Conservation (phyloP, 37 sponge, comb jelly and placozoan genomes). For the Chondrilla cf. caribensis region DNA sequence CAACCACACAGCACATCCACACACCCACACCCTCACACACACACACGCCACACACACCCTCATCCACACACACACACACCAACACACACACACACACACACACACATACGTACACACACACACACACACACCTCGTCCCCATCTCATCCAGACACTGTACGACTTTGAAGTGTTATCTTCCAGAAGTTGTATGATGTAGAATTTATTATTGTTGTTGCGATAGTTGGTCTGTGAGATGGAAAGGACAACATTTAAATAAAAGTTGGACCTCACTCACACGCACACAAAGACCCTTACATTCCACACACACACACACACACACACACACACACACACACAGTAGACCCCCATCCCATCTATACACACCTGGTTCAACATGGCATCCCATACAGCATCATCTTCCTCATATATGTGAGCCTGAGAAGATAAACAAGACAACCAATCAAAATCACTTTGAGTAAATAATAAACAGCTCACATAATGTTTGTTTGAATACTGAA, state of each 20-base stretch:
- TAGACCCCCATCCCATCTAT: background rate
- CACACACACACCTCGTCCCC: slow-evolving; percentile 74
- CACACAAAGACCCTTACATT: background rate
- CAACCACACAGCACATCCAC: too few relatives aligned
- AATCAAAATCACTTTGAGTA: background rate
- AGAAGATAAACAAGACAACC: background rate
- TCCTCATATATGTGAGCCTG: slow-evolving; percentile 81
- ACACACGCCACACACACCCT: too few relatives aligned
- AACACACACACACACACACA: background rate
- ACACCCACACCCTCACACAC: too few relatives aligned
- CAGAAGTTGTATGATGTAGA: slow-evolving; percentile 82
- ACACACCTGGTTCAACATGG: slow-evolving; percentile 80
- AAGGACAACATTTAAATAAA: background rate
- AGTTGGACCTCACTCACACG: background rate
- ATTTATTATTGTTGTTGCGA: slow-evolving; percentile 92
- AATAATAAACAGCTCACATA: too few relatives aligned
- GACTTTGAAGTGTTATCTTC: slow-evolving; percentile 43
- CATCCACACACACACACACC: too few relatives aligned
- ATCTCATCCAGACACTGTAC: slow-evolving; percentile 81
- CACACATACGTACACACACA: background rate
- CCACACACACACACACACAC: slow-evolving; percentile 3
- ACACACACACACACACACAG: slow-evolving; percentile 14
- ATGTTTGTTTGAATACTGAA: too few relatives aligned
- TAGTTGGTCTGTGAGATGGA: slow-evolving; percentile 68
- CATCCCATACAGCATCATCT: slow-evolving; percentile 71